These are phyloP conservation scores for human DNA, from an alignment of 2,113 vertebrate genomes.

Conservation along the genomic window DNA sequence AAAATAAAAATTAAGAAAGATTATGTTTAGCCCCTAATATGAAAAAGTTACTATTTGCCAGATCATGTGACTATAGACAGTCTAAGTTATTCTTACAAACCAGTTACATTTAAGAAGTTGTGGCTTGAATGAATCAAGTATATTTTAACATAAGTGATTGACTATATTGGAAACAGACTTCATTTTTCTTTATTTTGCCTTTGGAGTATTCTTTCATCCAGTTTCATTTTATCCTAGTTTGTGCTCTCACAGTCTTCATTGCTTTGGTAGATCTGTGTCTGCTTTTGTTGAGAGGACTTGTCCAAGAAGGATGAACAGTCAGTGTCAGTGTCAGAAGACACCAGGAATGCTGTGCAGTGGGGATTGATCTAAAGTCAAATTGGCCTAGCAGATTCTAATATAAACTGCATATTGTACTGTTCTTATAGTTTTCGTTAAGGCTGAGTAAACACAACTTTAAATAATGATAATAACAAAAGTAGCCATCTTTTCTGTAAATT, in stretches of 20 bases:
- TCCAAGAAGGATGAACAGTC: not conserved
- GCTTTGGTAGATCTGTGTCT: not conserved
- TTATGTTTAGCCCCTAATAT: not conserved
- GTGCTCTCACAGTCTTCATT: not conserved
- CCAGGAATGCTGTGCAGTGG: not conserved
- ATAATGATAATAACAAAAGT: not conserved
- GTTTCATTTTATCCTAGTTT: not conserved
- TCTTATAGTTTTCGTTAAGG: not conserved
- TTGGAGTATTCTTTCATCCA: not conserved
- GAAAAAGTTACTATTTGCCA: not conserved
- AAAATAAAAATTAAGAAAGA: not conserved
- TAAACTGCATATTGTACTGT: not conserved
- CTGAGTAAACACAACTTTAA: not conserved
- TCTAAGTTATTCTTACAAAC: not conserved
- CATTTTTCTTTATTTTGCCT: not conserved
- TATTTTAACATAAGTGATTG: not conserved
- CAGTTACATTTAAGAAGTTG: not conserved
- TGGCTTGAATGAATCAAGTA: not conserved
- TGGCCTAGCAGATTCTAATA: not conserved
- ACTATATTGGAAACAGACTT: not conserved
- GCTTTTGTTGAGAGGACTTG: not conserved
- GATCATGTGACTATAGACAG: not conserved
- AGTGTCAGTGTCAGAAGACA: not conserved
- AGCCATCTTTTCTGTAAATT: not conserved
- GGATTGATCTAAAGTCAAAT: not conserved